Percentiles rank a stretch among this genome's conserved stretches.
These are phyloP conservation scores for Dolomedes plantarius DNA, from an alignment of 2,888 invertebrate species.

Conservation along the genomic window DNA sequence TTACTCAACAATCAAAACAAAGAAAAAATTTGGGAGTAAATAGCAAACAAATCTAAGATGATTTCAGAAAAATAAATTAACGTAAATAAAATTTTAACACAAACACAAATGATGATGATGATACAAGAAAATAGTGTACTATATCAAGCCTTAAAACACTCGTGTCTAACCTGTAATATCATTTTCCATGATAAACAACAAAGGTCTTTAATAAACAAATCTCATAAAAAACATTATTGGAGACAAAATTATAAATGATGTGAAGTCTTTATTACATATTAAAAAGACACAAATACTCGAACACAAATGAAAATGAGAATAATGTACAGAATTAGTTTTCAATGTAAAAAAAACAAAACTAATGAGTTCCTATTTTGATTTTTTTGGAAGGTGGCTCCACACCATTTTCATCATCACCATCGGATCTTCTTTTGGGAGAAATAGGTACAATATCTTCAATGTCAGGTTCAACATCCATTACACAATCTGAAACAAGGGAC, in stretches of 20 bases:
- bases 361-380: constrained; percentile 17
- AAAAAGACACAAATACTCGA: not conserved
- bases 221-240: too few species aligned
- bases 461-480: not conserved
- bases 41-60: too few species aligned
- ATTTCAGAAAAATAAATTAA: too few species aligned
- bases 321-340: constrained; percentile 36
- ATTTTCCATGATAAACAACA: too few species aligned
- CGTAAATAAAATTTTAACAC: too few species aligned
- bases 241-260: not conserved
- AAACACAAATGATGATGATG: too few species aligned
- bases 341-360: not conserved
- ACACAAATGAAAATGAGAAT: not conserved
- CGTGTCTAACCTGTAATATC: too few species aligned
- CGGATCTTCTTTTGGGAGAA: not conserved
- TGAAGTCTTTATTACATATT: not conserved
- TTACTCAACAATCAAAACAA: too few species aligned
- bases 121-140: too few species aligned
- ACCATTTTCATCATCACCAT: constrained; percentile 38
- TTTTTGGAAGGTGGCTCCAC: constrained; percentile 26
- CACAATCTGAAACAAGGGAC: constrained; percentile 28
- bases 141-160: too few species aligned
- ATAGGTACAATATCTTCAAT: not conserved
- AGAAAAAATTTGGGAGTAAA: too few species aligned
- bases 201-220: not conserved